Percentiles rank a stretch among this genome's conserved stretches.
Evolutionary conservation across 2,113 vertebrate species (phyloP).

Genomic region (cattle (Bos taurus)): DNA sequence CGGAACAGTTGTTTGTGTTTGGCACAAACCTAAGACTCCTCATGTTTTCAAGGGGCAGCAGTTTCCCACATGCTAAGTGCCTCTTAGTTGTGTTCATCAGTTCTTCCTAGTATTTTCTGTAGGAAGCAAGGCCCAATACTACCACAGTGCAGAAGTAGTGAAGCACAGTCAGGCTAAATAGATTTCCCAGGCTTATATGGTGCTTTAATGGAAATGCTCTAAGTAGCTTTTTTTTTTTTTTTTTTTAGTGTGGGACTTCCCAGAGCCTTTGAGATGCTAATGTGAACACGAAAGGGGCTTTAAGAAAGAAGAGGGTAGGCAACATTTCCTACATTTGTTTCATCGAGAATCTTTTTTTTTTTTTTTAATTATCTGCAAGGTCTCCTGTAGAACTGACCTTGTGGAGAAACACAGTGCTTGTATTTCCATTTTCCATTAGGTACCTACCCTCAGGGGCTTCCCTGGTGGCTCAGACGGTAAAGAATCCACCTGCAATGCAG

Average conservation of each 20-base stretch:
- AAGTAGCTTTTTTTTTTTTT: not conserved
- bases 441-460: not conserved
- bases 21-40: not conserved
- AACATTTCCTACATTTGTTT: slow-evolving; percentile 5
- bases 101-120: slow-evolving; percentile 4
- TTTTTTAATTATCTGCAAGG: not conserved
- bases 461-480: not conserved
- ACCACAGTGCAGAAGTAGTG: not conserved
- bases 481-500: not conserved
- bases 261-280: slow-evolving; percentile 2
- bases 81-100: not conserved
- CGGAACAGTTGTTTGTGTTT: not conserved
- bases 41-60: not conserved
- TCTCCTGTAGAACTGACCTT: not conserved
- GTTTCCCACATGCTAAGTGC: not conserved
- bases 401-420: not conserved
- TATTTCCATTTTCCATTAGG: not conserved
- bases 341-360: not conserved
- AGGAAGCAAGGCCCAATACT: not conserved
- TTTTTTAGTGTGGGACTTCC: not conserved
- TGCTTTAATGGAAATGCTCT: not conserved
- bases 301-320: not conserved
- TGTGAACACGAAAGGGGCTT: not conserved
- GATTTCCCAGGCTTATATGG: not conserved
- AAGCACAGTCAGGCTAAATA: not conserved